These are phyloP conservation scores for Coelopa pilipes DNA, from an alignment of 2,888 invertebrate species.

Conservation along the genomic window DNA sequence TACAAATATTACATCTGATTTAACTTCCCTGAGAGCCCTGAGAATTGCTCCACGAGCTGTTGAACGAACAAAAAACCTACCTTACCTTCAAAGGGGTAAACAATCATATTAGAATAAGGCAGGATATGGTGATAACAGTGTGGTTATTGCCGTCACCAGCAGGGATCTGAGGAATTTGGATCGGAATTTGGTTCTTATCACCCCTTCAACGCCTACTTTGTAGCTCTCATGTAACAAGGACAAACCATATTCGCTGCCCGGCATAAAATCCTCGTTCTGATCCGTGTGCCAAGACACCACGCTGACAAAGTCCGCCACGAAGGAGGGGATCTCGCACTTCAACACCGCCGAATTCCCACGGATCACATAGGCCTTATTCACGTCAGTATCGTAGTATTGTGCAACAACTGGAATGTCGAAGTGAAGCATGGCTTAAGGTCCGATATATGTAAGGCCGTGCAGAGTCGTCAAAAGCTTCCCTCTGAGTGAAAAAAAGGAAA, in stretches of 20 bases:
- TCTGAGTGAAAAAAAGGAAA: neutral
- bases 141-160: no score
- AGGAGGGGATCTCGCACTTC: conserved; percentile 91
- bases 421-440: conserved; percentile 16
- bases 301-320: conserved; percentile 90
- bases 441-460: neutral
- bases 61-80: no score
- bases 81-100: no score
- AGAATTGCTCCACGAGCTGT: no score
- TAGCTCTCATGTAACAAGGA: conserved; percentile 35
- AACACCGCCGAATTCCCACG: conserved; percentile 87
- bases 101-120: no score
- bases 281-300: conserved; percentile 90
- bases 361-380: conserved; percentile 91
- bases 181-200: neutral
- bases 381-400: conserved; percentile 90
- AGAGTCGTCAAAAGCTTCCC: neutral
- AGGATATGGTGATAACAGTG: no score
- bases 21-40: conserved; percentile 20
- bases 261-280: conserved; percentile 65
- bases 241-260: conserved; percentile 67
- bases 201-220: conserved; percentile 26
- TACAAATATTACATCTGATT: neutral
- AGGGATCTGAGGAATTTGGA: no score
- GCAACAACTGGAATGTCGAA: conserved; percentile 77